phyloP scores from a whole-genome alignment of 2,797 vertebrate genomes.

The Oryzias dopingdopingensis region DNA sequence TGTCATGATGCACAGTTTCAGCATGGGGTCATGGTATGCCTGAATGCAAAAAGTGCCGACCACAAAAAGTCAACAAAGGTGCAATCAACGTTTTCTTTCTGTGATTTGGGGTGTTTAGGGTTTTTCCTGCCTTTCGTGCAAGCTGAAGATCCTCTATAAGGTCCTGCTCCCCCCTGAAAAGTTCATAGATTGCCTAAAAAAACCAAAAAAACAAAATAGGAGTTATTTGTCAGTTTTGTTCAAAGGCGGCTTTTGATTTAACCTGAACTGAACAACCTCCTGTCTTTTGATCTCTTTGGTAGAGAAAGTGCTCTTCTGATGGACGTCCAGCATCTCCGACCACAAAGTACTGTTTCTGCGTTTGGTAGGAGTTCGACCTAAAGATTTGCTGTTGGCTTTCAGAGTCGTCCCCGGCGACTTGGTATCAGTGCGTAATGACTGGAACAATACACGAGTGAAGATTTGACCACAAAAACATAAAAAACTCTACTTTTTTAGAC shows the following conservation, averaged over 20 bases:
- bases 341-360: constrained; percentile 91
- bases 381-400: constrained; percentile 81
- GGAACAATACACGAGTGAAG: neutral
- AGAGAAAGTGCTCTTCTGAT: constrained; percentile 89
- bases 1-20: constrained; percentile 97
- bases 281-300: constrained; percentile 96
- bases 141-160: constrained; percentile 97
- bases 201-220: constrained; percentile 5
- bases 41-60: constrained; percentile 43
- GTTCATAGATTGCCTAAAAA: constrained; percentile 92
- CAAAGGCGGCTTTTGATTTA: neutral
- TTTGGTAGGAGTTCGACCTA: constrained; percentile 88
- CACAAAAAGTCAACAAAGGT: neutral
- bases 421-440: constrained; percentile 89
- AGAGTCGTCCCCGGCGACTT: constrained; percentile 87
- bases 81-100: neutral
- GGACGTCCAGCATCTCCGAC: constrained; percentile 91
- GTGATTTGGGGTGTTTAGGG: neutral
- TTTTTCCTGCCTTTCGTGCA: constrained; percentile 87
- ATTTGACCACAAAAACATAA: neutral
- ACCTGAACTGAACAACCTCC: constrained; percentile 78
- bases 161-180: constrained; percentile 94
- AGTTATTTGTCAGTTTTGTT: constrained; percentile 2
- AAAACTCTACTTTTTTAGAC: neutral
- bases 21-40: constrained; percentile 98